phyloP scores from a whole-genome alignment of 2,888 invertebrate species.

The Crepidodera aurea region DNA sequence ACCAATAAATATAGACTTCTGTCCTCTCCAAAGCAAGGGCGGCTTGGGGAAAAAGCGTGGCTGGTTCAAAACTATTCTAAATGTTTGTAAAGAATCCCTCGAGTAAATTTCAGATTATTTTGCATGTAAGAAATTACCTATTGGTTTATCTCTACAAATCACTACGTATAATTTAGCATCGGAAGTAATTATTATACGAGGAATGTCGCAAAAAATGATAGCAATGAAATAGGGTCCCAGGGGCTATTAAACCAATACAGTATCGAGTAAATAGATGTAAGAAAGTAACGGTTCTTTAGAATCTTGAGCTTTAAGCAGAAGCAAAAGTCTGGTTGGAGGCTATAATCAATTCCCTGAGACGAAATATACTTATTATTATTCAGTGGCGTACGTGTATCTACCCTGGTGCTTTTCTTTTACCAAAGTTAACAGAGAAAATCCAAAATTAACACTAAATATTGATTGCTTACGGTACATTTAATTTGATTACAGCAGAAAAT shows the following conservation, averaged over 20 bases:
- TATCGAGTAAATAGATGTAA: conserved; percentile 14
- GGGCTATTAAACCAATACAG: neutral
- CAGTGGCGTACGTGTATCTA: neutral
- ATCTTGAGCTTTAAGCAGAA: neutral
- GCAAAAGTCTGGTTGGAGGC: neutral
- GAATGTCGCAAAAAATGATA: neutral
- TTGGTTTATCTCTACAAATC: neutral
- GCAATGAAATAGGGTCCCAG: neutral
- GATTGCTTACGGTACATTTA: too few species aligned
- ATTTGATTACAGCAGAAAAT: too few species aligned
- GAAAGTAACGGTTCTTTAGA: conserved; percentile 6
- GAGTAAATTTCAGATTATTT: too few species aligned
- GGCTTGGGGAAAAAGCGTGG: too few species aligned
- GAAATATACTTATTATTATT: neutral
- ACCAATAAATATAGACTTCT: too few species aligned
- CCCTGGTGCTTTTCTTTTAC: too few species aligned
- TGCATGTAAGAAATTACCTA: too few species aligned
- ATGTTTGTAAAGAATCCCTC: too few species aligned
- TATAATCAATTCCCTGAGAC: conserved; percentile 1
- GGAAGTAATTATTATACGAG: conserved; percentile 1
- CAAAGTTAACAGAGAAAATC: too few species aligned
- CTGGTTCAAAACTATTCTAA: too few species aligned
- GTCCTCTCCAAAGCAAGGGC: too few species aligned
- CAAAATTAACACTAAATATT: too few species aligned
- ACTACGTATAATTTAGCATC: neutral